These are phyloP conservation scores for Ctenomys sociabilis DNA, from an alignment of 2,113 vertebrate genomes.

Conservation along the genomic window DNA sequence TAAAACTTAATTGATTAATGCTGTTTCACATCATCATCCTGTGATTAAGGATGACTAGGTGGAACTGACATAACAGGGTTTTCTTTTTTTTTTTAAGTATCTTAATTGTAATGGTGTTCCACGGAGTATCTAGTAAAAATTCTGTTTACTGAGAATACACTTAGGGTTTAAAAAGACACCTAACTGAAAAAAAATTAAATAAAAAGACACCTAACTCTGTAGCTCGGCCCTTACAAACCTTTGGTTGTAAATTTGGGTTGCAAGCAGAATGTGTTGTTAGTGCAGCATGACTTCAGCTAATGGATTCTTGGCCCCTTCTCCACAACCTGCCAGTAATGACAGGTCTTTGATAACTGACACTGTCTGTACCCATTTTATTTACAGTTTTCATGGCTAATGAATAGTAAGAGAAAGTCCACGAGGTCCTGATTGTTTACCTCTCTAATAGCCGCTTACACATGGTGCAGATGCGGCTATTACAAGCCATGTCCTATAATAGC, in stretches of 20 bases:
- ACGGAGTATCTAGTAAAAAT: constrained; percentile 59
- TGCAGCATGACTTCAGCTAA: constrained; percentile 46
- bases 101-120: constrained; percentile 19
- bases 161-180: constrained; percentile 1
- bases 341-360: constrained; percentile 60
- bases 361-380: constrained; percentile 70
- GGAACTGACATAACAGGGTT: not conserved
- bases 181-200: not conserved
- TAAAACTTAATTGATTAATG: constrained; percentile 63
- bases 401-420: constrained; percentile 64
- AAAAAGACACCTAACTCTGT: constrained; percentile 37
- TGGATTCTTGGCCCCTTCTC: constrained; percentile 40
- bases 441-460: constrained; percentile 80
- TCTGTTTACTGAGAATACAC: not conserved
- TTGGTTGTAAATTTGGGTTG: constrained; percentile 41
- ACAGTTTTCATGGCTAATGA: constrained; percentile 76
- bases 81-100: constrained; percentile 55
- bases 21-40: not conserved
- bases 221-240: not conserved
- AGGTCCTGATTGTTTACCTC: constrained; percentile 55
- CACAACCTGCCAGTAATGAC: constrained; percentile 51
- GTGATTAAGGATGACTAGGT: constrained; percentile 16
- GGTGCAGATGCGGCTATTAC: constrained; percentile 74
- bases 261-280: constrained; percentile 5
- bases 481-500: constrained; percentile 79